Percentiles rank a stretch among this genome's conserved stretches.
phyloP scores from a whole-genome alignment of 2,113 vertebrate genomes.

The Jaculus jaculus region DNA sequence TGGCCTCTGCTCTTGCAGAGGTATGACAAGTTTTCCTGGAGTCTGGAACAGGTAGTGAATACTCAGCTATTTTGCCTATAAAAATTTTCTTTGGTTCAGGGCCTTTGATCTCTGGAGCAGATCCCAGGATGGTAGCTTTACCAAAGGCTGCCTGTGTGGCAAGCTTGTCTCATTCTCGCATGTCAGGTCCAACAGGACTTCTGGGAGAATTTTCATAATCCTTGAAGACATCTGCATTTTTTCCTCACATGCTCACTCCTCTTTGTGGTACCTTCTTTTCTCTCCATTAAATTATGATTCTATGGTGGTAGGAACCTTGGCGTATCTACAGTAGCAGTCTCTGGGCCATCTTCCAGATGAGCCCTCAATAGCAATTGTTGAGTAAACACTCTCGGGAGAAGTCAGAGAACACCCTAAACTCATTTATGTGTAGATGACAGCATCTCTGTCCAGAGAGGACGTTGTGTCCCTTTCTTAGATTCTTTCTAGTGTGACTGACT shows the following conservation, averaged over 20 bases:
- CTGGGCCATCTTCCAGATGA: neutral
- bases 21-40: neutral
- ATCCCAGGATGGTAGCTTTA: too few species aligned
- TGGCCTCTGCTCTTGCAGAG: neutral
- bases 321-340: neutral
- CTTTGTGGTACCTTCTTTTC: neutral
- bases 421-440: neutral
- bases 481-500: neutral
- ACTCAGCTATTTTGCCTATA: neutral
- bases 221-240: neutral
- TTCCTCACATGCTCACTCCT: neutral
- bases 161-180: accelerated
- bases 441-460: neutral
- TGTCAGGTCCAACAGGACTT: accelerated
- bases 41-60: neutral
- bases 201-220: accelerated
- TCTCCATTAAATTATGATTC: neutral
- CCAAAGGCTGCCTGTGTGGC: accelerated
- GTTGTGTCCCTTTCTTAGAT: neutral
- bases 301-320: neutral
- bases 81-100: neutral
- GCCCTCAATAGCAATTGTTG: accelerated
- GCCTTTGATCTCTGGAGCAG: accelerated
- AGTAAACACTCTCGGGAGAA: too few species aligned
- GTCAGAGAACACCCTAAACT: neutral